phyloP scores from a whole-genome alignment of 1,140 invertebrate species.

The Acromyrmex heyeri region DNA sequence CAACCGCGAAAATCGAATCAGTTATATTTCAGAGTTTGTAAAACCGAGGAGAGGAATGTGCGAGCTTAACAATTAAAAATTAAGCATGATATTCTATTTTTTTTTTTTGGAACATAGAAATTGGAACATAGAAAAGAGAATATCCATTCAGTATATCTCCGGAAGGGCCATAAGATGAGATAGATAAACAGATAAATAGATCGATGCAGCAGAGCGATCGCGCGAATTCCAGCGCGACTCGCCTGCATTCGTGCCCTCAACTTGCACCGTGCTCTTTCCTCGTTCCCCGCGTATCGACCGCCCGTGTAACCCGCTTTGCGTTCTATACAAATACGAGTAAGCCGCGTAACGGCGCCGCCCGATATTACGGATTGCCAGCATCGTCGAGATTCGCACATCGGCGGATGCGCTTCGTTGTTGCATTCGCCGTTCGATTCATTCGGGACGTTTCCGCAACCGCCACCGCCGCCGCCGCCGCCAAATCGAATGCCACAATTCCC shows the following conservation, averaged over 20 bases:
- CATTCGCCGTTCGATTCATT: conserved; percentile 55
- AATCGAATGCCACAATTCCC: conserved; percentile 65
- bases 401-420: conserved; percentile 63
- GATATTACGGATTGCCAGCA: conserved; percentile 71
- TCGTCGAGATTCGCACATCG: conserved; percentile 55
- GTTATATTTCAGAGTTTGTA: background rate
- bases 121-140: background rate
- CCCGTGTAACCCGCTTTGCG: conserved; percentile 52
- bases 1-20: background rate
- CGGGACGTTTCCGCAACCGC: conserved; percentile 44
- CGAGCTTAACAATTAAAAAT: background rate
- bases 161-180: background rate
- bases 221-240: conserved; percentile 70
- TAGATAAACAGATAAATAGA: background rate
- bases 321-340: conserved; percentile 63
- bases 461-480: background rate
- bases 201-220: conserved; percentile 44
- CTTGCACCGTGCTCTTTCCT: conserved; percentile 26
- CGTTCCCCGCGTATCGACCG: conserved; percentile 40
- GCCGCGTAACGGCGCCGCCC: conserved; percentile 62
- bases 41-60: background rate
- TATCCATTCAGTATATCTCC: background rate
- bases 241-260: conserved; percentile 46
- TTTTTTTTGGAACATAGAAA: too few species aligned
- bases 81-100: background rate